Evolutionary conservation across 1,140 invertebrate species (phyloP).

Genomic region (Pteromalus puparum): DNA sequence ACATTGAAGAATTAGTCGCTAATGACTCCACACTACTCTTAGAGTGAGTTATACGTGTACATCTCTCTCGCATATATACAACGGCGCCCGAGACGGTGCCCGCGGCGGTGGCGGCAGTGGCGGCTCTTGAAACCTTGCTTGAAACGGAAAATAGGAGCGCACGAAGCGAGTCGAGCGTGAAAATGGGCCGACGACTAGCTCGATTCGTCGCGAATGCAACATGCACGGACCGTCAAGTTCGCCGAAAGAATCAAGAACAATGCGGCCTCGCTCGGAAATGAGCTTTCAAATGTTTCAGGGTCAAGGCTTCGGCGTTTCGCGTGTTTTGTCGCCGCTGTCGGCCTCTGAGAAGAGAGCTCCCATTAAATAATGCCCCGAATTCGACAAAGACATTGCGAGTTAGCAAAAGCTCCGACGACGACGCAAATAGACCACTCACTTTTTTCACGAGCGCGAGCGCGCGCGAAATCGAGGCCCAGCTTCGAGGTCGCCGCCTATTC

Average conservation of each 20-base stretch:
- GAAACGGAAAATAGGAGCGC: background rate
- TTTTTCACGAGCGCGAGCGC: too few relatives aligned
- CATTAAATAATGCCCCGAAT: slow-evolving; percentile 9
- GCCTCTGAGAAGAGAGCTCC: background rate
- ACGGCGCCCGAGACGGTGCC: too few relatives aligned
- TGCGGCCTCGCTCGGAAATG: background rate
- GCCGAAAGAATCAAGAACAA: background rate
- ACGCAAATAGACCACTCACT: background rate
- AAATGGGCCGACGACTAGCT: background rate
- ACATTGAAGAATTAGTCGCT: background rate
- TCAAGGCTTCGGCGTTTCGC: background rate
- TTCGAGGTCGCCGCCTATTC: background rate
- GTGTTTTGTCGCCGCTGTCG: background rate
- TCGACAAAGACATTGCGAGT: background rate
- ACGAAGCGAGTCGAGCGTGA: background rate
- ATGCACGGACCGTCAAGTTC: background rate
- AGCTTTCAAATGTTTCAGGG: slow-evolving; percentile 3
- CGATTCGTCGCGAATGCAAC: background rate
- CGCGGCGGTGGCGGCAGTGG: too few relatives aligned
- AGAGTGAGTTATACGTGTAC: too few relatives aligned
- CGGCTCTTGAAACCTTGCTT: too few relatives aligned
- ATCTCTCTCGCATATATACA: too few relatives aligned
- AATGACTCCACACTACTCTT: background rate
- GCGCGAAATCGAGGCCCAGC: background rate
- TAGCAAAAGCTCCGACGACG: background rate